Conservation (phyloP, 1,140 invertebrate genomes). For the Melipona quadrifasciata region DNA sequence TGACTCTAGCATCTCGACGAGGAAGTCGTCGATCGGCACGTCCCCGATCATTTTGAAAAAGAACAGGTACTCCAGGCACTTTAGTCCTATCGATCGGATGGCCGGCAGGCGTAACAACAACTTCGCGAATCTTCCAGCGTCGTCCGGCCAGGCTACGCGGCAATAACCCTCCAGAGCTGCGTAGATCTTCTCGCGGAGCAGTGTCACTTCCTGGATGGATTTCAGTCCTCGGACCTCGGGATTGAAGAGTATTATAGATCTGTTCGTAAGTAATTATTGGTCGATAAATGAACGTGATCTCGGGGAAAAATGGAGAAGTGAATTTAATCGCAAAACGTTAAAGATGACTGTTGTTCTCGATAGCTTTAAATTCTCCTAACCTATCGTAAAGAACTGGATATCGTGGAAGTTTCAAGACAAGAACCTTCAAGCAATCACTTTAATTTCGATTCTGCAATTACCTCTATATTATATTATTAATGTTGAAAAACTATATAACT, state of each 20-base stretch:
- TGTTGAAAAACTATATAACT: too few species aligned
- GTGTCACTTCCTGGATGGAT: constrained; percentile 91
- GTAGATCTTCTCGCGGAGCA: constrained; percentile 96
- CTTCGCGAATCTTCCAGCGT: constrained; percentile 97
- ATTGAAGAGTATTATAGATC: constrained; percentile 97
- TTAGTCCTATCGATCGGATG: constrained; percentile 96
- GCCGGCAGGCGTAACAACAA: constrained; percentile 95
- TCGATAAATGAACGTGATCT: neutral
- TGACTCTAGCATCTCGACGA: constrained; percentile 87
- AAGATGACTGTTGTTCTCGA: too few species aligned
- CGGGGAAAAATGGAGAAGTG: too few species aligned
- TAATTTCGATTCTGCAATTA: too few species aligned
- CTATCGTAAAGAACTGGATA: too few species aligned
- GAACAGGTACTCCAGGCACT: constrained; percentile 97
- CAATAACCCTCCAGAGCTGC: constrained; percentile 97
- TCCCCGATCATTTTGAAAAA: constrained; percentile 96
- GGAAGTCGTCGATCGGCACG: constrained; percentile 86
- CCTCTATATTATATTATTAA: too few species aligned
- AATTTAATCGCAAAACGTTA: neutral
- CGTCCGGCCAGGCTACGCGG: constrained; percentile 91
- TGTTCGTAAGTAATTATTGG: constrained; percentile 13
- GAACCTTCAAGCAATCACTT: too few species aligned
- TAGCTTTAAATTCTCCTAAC: too few species aligned
- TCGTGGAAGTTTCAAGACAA: too few species aligned
- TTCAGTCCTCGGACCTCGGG: constrained; percentile 96